Evolutionary conservation across 2,888 invertebrate genomes (phyloP), one percentile per base, ranked within the genome.

Genomic region (Rhodophaea formosa): DNA sequence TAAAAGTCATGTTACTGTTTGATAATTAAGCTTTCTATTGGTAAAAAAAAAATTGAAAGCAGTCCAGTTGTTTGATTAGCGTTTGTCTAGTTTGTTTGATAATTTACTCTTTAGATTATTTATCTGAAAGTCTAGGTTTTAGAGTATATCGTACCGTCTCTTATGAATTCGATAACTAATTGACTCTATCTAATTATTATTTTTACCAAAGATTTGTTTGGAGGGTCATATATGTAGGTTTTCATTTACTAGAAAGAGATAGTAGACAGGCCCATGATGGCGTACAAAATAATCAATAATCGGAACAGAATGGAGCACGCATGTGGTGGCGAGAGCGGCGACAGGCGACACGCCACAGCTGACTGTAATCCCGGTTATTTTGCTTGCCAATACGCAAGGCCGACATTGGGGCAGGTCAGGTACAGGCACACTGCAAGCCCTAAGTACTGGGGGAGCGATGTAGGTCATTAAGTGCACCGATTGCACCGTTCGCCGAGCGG

Each of bases 391-490:
- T 70, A 67, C 82, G 66, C 86, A 90, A 88, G 73, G 72, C 72
- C 76, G 75, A 72, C 77, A 66, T 86, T 91, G 82, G 63, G 85
- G 83, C 77, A 91, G 90, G 90, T 91, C 90, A 80, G 82, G 81
- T 77, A 79, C 82, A 88, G 83, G 84, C 81, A 86, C 79, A 80
- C 72, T 77, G 84, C 77, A 84, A 86, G 75, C 84, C 83, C 89
- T 89, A 87, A 86, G 82, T 82, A 77, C 79, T 77, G 83, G 85
- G 88, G 88, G 87, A 83, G 68, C 72, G 75, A 89, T 87, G 74
- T 88, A 88, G 88, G 89, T 89, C 89, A 86, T 83, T 67, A 76
- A 82, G 77, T 80, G 82, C 77, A 77, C 76, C 65, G 64, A 70
- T 67, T 72, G 77, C 76, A 75, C 74, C 67, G 74, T 70, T 71